Conservation (phyloP, 1,140 invertebrate species). For the Tetranychus urticae region DNA sequence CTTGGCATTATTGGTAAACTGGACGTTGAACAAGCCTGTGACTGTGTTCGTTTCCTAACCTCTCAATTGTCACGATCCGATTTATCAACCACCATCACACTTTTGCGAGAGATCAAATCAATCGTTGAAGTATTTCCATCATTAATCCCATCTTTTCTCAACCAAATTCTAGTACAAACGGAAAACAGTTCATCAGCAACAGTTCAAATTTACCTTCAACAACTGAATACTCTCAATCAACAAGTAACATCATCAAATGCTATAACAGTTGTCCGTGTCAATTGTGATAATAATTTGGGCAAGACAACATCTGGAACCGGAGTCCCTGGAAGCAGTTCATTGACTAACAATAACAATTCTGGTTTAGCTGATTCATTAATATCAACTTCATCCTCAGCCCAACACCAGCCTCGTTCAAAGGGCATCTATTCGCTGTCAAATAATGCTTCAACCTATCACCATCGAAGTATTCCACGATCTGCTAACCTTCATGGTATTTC, state of each 20-base stretch:
- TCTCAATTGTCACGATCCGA: slow-evolving; percentile 42
- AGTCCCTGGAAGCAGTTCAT: neutral
- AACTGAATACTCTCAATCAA: slow-evolving; percentile 17
- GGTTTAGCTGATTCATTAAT: neutral
- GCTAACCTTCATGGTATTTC: neutral
- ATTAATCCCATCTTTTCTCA: slow-evolving; percentile 46
- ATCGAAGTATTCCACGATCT: too few relatives aligned
- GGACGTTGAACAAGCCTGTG: slow-evolving; percentile 36
- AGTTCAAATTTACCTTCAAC: slow-evolving; percentile 23
- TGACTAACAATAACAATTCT: neutral
- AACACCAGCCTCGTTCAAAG: neutral
- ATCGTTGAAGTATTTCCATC: slow-evolving; percentile 44
- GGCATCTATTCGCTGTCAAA: neutral
- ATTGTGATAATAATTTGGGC: slow-evolving; percentile 1
- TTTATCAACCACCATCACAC: slow-evolving; percentile 35
- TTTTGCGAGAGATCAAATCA: slow-evolving; percentile 46
- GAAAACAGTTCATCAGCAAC: slow-evolving; percentile 23
- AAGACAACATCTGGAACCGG: neutral
- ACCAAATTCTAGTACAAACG: slow-evolving; percentile 37
- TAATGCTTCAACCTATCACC: neutral
- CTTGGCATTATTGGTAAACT: slow-evolving; percentile 21
- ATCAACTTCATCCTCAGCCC: neutral
- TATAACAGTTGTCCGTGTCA: neutral
- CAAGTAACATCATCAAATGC: neutral
- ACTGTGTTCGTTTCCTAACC: slow-evolving; percentile 50